A percentile compares a stretch with the other conserved stretches of the same genome.
phyloP scores from a whole-genome alignment of 2,113 vertebrate species.

The Elgaria multicarinata region DNA sequence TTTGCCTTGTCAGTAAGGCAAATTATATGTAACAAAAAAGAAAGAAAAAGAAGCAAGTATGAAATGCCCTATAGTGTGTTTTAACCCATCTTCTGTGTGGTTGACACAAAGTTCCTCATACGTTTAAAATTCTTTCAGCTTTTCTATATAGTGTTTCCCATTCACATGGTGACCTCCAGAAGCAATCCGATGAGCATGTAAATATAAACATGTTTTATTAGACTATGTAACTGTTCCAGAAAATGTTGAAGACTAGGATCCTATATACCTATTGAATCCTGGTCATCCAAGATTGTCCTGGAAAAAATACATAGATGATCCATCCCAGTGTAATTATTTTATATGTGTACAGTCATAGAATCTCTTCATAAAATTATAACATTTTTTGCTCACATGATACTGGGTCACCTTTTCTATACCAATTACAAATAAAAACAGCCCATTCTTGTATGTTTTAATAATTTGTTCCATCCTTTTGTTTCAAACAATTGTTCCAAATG shows the following conservation, averaged over 20 bases:
- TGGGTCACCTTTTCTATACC: not conserved
- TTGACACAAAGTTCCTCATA: conserved; percentile 1
- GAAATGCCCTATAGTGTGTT: not conserved
- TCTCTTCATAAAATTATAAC: not conserved
- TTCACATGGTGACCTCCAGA: not conserved
- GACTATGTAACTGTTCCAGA: not conserved
- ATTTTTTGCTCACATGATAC: not conserved
- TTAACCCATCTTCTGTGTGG: not conserved
- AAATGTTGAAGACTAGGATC: not conserved
- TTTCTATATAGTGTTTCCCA: not conserved
- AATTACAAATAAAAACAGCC: not conserved
- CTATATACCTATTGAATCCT: not conserved
- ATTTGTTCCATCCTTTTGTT: not conserved
- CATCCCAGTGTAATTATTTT: not conserved
- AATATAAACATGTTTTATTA: not conserved
- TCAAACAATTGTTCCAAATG: not conserved
- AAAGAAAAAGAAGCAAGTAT: not conserved
- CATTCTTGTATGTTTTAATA: not conserved
- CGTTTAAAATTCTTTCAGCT: not conserved
- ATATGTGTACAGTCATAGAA: not conserved
- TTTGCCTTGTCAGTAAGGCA: not conserved
- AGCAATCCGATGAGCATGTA: not conserved
- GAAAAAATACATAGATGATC: not conserved
- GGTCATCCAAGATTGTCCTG: not conserved
- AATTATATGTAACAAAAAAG: fast-evolving